These are phyloP conservation scores for Megalurothrips usitatus DNA, from an alignment of 2,888 invertebrate genomes.

Conservation along the genomic window DNA sequence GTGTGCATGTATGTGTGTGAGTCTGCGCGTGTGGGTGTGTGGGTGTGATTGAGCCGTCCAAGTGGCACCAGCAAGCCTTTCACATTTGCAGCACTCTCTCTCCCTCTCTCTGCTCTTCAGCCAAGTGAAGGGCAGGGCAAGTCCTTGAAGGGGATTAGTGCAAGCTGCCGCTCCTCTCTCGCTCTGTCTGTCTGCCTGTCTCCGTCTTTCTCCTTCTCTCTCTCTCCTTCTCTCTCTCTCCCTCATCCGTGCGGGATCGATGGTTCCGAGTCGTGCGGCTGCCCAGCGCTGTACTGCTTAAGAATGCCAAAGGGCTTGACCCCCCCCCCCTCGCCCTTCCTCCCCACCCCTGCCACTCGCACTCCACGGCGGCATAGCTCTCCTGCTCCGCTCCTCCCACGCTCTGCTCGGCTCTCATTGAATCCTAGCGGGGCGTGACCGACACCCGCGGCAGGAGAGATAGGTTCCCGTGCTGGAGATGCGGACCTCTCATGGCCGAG, in stretches of 20 bases:
- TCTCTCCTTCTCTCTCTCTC: not conserved
- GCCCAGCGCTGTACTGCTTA: conserved; percentile 2
- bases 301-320: conserved; percentile 22
- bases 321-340: not conserved
- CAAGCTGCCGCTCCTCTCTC: not conserved
- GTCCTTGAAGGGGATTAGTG: conserved; percentile 19
- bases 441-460: not conserved
- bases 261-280: not conserved
- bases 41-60: too few species aligned
- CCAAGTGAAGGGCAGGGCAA: not conserved
- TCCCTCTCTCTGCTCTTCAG: too few species aligned
- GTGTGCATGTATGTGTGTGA: too few species aligned
- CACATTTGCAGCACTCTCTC: not conserved
- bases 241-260: not conserved
- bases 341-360: too few species aligned
- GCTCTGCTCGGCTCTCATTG: not conserved
- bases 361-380: too few species aligned
- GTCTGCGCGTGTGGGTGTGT: too few species aligned
- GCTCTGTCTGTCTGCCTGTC: too few species aligned
- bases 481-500: too few species aligned
- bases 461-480: not conserved
- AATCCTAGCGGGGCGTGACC: not conserved
- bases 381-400: too few species aligned
- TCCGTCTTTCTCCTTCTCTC: too few species aligned
- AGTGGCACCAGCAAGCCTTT: not conserved